Evolutionary conservation across 2,797 vertebrate genomes (phyloP).

Genomic region (Paguma larvata): DNA sequence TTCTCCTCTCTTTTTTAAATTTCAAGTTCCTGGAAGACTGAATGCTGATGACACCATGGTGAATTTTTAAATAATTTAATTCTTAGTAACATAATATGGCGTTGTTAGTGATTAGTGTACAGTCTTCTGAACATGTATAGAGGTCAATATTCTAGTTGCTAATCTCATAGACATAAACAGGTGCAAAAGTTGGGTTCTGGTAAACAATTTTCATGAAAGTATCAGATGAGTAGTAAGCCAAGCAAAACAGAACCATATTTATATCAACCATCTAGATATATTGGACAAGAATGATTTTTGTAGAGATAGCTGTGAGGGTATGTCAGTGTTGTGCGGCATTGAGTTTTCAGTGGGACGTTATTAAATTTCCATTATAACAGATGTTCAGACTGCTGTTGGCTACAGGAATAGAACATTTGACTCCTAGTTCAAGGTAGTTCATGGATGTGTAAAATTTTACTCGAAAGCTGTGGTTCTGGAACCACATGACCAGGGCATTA

Average conservation of each 20-base stretch:
- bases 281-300: neutral
- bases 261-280: neutral
- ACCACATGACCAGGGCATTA: neutral
- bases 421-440: neutral
- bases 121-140: neutral
- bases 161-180: neutral
- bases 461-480: neutral
- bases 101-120: neutral
- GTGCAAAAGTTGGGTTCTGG: neutral
- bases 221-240: neutral
- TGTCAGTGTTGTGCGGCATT: neutral
- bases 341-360: neutral
- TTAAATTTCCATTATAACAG: neutral
- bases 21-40: neutral
- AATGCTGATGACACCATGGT: neutral
- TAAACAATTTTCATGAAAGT: neutral
- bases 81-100: neutral
- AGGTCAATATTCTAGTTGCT: neutral
- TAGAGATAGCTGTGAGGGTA: neutral
- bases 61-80: constrained; percentile 5
- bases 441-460: too few relatives aligned
- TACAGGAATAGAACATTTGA: neutral
- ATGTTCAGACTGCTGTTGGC: neutral
- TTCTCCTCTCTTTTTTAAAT: neutral
- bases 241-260: neutral